Conservation (phyloP, 2,113 vertebrate genomes). For the Chelonoidis abingdonii region DNA sequence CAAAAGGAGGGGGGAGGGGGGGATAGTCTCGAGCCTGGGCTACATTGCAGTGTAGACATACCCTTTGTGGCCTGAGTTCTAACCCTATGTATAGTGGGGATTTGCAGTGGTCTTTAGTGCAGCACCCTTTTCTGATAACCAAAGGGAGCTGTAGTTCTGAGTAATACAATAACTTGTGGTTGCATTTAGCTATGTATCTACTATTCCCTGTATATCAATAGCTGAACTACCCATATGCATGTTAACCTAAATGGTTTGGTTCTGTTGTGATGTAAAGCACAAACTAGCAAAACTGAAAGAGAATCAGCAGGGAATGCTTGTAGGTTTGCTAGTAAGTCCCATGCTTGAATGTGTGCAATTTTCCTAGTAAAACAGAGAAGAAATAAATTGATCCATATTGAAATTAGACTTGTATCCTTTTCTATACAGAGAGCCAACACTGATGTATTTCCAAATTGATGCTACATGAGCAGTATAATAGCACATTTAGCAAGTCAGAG, state of each 20-base stretch:
- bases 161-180: neutral
- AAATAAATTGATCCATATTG: neutral
- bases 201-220: neutral
- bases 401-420: neutral
- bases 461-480: neutral
- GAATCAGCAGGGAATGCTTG: neutral
- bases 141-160: neutral
- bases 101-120: neutral
- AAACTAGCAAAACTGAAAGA: neutral
- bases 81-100: neutral
- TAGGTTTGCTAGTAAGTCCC: neutral
- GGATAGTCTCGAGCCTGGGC: too few species aligned
- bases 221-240: neutral
- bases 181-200: neutral
- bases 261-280: neutral
- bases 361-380: neutral
- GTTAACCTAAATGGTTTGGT: neutral
- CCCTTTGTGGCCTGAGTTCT: neutral
- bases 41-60: too few species aligned
- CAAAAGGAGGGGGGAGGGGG: too few species aligned
- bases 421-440: neutral
- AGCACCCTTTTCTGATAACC: neutral
- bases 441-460: neutral
- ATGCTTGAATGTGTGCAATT: neutral
- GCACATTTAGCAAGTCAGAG: neutral